phyloP scores from a whole-genome alignment of 2,888 invertebrate genomes.

The Lithophane semibrunnea region DNA sequence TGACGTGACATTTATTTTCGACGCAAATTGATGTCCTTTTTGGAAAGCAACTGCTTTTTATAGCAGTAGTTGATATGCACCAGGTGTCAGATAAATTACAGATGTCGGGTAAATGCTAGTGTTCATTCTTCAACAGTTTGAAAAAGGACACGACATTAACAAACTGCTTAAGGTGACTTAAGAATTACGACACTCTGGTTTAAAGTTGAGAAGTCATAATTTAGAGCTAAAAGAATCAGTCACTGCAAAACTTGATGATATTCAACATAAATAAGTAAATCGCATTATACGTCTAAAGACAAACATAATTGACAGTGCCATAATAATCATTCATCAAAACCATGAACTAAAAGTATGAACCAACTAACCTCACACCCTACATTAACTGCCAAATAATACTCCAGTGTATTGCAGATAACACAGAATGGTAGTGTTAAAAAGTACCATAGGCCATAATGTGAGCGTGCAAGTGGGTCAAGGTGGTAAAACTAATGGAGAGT shows the following conservation, averaged over 20 bases:
- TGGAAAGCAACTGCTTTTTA: constrained; percentile 47
- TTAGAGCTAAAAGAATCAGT: neutral
- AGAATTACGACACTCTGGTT: constrained; percentile 31
- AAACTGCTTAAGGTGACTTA: constrained; percentile 16
- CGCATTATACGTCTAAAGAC: no score
- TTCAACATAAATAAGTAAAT: neutral
- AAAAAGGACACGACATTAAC: constrained; percentile 27
- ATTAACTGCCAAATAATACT: constrained; percentile 38
- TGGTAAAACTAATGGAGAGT: constrained; percentile 72
- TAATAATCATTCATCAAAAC: neutral
- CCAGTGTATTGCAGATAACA: constrained; percentile 52
- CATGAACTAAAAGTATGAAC: constrained; percentile 12
- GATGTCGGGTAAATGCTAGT: constrained; percentile 42
- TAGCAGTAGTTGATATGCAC: constrained; percentile 41
- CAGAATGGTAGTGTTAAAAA: constrained; percentile 57
- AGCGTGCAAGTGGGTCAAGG: constrained; percentile 73
- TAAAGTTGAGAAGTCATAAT: constrained; percentile 12
- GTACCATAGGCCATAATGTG: constrained; percentile 47
- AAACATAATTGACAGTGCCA: no score
- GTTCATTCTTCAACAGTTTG: constrained; percentile 29
- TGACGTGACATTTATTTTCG: constrained; percentile 70
- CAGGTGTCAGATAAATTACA: constrained; percentile 57
- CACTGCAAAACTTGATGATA: neutral
- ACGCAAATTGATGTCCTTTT: constrained; percentile 62
- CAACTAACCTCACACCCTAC: constrained; percentile 11